Conservation (phyloP, 1,140 invertebrate genomes). For the Homalodisca vitripennis region DNA sequence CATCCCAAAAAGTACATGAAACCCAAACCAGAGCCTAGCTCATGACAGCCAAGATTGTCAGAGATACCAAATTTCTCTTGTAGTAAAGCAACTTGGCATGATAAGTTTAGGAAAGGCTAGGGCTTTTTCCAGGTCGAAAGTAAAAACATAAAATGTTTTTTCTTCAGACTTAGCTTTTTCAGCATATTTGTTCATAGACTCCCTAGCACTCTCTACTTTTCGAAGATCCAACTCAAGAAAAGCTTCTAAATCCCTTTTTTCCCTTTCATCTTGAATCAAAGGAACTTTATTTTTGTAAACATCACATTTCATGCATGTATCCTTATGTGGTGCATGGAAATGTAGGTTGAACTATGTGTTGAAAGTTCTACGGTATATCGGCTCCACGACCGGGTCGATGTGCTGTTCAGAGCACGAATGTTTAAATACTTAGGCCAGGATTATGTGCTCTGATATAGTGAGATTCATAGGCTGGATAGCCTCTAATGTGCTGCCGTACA, state of each 20-base stretch:
- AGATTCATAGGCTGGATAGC: constrained; percentile 32
- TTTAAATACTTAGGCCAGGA: constrained; percentile 44
- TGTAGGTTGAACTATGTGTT: constrained; percentile 35
- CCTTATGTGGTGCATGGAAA: constrained; percentile 44
- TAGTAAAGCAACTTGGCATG: constrained; percentile 33
- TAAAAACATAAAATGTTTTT: background rate
- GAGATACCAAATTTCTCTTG: constrained; percentile 32
- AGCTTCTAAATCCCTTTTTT: constrained; percentile 20
- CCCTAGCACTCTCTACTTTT: constrained; percentile 18
- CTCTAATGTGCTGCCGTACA: constrained; percentile 30
- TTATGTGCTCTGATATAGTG: constrained; percentile 34
- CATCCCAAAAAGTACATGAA: no score
- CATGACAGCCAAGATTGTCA: constrained; percentile 38
- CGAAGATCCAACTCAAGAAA: constrained; percentile 11
- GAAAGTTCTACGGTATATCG: constrained; percentile 33
- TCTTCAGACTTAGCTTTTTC: constrained; percentile 6
- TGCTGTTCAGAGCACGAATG: constrained; percentile 15
- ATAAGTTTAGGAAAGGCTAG: constrained; percentile 32
- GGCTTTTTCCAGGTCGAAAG: constrained; percentile 32
- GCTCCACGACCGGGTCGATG: constrained; percentile 24
- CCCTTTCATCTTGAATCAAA: background rate
- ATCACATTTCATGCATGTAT: constrained; percentile 38
- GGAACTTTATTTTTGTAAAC: constrained; percentile 6
- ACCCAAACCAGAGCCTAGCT: constrained; percentile 7
- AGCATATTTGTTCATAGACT: background rate